A percentile compares a stretch with the other conserved stretches of the same genome.
Evolutionary conservation across 2,888 invertebrate genomes (phyloP).

Genomic region (Xanthia icteritia): DNA sequence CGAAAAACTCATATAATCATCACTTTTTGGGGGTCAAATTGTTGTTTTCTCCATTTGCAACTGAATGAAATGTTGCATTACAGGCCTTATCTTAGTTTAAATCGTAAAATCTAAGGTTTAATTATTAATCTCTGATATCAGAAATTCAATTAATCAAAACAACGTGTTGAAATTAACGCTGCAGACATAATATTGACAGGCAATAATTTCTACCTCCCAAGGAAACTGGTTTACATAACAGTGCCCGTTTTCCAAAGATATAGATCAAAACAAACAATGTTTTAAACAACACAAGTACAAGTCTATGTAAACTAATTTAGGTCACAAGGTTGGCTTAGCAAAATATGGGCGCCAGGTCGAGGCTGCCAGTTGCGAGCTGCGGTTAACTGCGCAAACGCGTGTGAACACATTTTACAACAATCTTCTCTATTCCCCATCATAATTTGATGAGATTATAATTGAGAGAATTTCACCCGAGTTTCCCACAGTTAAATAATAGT

Average conservation of each 20-base stretch:
- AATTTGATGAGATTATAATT: constrained; percentile 63
- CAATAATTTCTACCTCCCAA: constrained; percentile 39
- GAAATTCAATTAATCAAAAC: constrained; percentile 46
- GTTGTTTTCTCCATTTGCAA: background rate
- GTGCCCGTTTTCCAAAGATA: constrained; percentile 45
- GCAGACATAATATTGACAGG: constrained; percentile 32
- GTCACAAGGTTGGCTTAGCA: constrained; percentile 71
- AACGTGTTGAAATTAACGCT: constrained; percentile 37
- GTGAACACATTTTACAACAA: constrained; percentile 59
- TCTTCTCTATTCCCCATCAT: constrained; percentile 34
- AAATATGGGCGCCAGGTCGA: constrained; percentile 69
- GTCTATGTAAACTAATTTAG: constrained; percentile 73
- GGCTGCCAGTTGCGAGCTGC: constrained; percentile 62
- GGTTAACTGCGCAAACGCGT: constrained; percentile 53
- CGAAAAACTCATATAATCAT: background rate
- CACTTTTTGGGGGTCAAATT: background rate
- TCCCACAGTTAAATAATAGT: constrained; percentile 75
- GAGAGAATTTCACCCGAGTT: constrained; percentile 69
- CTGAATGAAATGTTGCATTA: background rate
- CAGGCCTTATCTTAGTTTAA: background rate
- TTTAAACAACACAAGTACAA: constrained; percentile 56
- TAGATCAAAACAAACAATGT: constrained; percentile 63
- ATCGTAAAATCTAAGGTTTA: constrained; percentile 16
- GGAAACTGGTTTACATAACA: constrained; percentile 60
- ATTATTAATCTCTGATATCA: constrained; percentile 27